Conservation (phyloP, 2,113 vertebrate species). For the Xenopus tropicalis region DNA sequence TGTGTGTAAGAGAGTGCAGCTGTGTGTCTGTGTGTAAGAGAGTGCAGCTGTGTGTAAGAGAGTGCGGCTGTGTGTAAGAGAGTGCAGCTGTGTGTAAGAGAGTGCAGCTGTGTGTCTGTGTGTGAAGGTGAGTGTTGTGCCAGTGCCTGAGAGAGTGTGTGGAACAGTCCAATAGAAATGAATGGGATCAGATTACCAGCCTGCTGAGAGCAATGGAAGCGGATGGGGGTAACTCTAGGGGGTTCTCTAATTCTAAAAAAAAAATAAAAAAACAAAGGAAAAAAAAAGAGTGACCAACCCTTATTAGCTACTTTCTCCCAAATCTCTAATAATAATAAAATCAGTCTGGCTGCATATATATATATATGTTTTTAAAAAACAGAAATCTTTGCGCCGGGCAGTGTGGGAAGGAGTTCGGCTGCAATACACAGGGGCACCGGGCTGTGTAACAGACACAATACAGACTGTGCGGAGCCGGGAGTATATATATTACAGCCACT, state of each 20-base stretch:
- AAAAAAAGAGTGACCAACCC: too few relatives aligned
- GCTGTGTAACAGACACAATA: not conserved
- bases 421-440: not conserved
- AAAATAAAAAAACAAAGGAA: too few relatives aligned
- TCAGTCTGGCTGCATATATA: too few relatives aligned
- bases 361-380: not conserved
- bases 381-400: not conserved
- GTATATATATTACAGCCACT: too few relatives aligned
- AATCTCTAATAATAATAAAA: not conserved
- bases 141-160: not conserved
- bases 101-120: not conserved
- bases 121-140: too few relatives aligned
- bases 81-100: too few relatives aligned
- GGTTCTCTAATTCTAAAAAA: not conserved
- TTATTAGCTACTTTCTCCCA: not conserved
- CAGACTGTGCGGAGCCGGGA: not conserved
- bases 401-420: not conserved
- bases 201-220: not conserved
- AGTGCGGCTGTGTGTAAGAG: too few relatives aligned
- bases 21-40: not conserved
- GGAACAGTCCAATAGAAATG: too few relatives aligned
- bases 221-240: conserved; percentile 35
- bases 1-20: not conserved
- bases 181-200: not conserved
- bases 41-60: not conserved